Evolutionary conservation across 2,113 vertebrate genomes (phyloP).

Genomic region (Aldabrachelys gigantea): DNA sequence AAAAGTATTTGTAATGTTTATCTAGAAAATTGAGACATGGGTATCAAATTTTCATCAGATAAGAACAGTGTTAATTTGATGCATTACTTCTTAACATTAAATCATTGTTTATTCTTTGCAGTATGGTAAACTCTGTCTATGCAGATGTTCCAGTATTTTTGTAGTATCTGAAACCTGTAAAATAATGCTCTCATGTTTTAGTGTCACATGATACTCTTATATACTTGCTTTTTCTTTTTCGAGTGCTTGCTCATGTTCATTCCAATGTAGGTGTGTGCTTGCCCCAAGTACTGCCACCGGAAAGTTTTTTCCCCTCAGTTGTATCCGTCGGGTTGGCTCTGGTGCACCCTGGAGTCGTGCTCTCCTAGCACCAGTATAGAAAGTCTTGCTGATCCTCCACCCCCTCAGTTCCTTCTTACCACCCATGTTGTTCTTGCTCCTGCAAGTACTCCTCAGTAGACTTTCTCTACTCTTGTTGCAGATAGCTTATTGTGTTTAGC

Average conservation of each 20-base stretch:
- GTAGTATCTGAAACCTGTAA: neutral
- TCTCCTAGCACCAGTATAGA: no score
- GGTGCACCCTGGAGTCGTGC: no score
- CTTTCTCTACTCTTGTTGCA: neutral
- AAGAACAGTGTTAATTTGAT: neutral
- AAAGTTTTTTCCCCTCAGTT: no score
- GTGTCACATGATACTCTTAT: neutral
- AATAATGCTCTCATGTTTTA: neutral
- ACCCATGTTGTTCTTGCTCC: neutral
- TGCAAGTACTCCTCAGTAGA: neutral
- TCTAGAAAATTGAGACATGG: neutral
- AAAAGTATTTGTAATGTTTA: neutral
- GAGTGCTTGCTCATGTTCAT: no score
- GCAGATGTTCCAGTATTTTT: neutral
- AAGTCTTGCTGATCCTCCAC: no score
- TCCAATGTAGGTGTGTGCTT: no score
- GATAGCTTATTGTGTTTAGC: no score
- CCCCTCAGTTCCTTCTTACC: no score
- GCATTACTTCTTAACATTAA: neutral
- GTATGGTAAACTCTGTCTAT: neutral
- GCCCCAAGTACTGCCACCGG: no score
- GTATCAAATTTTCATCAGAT: neutral
- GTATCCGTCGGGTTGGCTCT: no score
- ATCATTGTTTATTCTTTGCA: neutral
- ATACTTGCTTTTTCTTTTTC: neutral